Conservation (phyloP, 2,797 vertebrate species). For the Limosa lapponica region DNA sequence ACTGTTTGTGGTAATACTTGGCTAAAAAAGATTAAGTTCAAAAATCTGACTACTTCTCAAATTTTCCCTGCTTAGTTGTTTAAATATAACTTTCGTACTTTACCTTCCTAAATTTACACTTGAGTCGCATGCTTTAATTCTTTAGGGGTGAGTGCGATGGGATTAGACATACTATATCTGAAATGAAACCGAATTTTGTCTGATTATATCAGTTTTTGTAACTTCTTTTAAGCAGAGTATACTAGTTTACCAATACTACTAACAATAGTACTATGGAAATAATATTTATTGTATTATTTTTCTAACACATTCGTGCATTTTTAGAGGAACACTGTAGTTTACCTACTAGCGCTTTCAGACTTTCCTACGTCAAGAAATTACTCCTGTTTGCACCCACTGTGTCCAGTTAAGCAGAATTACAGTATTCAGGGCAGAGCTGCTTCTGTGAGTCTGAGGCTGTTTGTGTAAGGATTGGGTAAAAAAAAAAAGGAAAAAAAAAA, state of each 20-base stretch:
- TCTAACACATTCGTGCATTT: neutral
- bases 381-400: neutral
- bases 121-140: neutral
- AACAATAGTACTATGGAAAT: neutral
- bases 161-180: neutral
- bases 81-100: slow-evolving; percentile 11
- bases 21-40: slow-evolving; percentile 57
- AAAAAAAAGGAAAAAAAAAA: slow-evolving; percentile 1
- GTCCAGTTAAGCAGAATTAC: neutral
- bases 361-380: neutral
- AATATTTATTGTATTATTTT: neutral
- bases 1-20: slow-evolving; percentile 62
- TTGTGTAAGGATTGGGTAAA: slow-evolving; percentile 9
- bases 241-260: neutral
- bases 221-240: neutral
- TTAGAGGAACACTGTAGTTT: neutral
- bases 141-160: neutral
- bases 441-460: neutral
- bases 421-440: neutral
- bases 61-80: slow-evolving; percentile 27
- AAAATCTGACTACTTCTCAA: slow-evolving; percentile 8
- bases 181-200: neutral
- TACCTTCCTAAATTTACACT: neutral
- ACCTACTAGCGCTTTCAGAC: neutral
- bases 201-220: neutral